These are phyloP conservation scores for Champsocephalus esox DNA, from an alignment of 2,797 vertebrate genomes.

Conservation along the genomic window DNA sequence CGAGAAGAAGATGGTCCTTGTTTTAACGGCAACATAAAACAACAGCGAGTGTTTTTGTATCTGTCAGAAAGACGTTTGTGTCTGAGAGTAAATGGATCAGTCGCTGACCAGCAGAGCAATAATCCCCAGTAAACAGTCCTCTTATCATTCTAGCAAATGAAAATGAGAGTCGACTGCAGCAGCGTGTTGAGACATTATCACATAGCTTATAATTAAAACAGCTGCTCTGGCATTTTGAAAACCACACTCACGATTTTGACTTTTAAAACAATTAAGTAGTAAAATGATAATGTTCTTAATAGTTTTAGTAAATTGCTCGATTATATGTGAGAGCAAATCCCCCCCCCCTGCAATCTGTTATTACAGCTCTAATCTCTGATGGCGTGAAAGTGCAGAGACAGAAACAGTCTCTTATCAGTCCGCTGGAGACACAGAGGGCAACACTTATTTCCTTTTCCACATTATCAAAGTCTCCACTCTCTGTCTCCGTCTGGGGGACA, in stretches of 20 bases:
- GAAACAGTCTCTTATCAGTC: conserved; percentile 59
- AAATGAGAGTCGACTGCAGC: conserved; percentile 28
- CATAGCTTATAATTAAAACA: conserved; percentile 6
- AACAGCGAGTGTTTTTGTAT: not conserved
- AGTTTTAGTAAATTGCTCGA: conserved; percentile 16
- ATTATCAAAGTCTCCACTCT: conserved; percentile 67
- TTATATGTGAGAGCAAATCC: conserved; percentile 7
- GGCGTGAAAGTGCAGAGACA: conserved; percentile 21
- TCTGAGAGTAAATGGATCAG: not conserved
- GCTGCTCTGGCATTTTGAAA: not conserved
- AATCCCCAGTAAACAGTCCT: conserved; percentile 5
- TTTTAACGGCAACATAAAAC: not conserved
- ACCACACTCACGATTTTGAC: conserved; percentile 1
- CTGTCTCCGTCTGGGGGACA: conserved; percentile 60
- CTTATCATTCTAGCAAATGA: conserved; percentile 1
- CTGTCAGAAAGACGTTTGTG: not conserved
- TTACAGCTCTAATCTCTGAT: conserved; percentile 42
- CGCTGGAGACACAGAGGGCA: conserved; percentile 37
- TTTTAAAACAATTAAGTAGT: not conserved
- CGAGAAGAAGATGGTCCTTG: not conserved
- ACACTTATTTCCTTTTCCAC: conserved; percentile 57
- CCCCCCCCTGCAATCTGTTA: conserved; percentile 4
- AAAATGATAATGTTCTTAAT: conserved; percentile 1
- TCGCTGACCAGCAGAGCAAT: not conserved
- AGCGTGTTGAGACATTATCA: conserved; percentile 11